Conservation (phyloP, 2,797 vertebrate species). For the Arvicola amphibius region DNA sequence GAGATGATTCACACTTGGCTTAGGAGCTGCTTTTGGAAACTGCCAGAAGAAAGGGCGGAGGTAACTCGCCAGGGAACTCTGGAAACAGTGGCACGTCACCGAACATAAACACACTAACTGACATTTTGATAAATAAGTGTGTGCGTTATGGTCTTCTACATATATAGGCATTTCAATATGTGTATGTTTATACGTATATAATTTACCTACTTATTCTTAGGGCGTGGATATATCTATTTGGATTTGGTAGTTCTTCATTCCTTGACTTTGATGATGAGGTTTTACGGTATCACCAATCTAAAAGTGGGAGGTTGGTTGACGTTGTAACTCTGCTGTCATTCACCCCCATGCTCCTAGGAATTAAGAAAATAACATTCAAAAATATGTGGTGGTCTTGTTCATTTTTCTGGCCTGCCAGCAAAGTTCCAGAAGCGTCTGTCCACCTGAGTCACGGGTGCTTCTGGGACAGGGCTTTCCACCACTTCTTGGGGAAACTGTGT, state of each 20-base stretch:
- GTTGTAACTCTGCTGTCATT: not conserved
- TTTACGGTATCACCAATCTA: not conserved
- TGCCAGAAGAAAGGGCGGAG: constrained; percentile 63
- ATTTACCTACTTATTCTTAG: not conserved
- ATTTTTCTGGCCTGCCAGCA: not conserved
- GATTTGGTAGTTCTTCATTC: not conserved
- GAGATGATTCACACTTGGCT: constrained; percentile 74
- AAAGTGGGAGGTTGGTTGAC: not conserved
- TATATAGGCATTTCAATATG: not conserved
- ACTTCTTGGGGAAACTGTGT: not conserved
- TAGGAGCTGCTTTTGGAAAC: constrained; percentile 61
- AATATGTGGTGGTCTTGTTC: not conserved
- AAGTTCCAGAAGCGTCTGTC: not conserved
- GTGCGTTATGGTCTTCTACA: not conserved
- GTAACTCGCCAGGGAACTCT: constrained; percentile 52
- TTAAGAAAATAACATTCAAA: not conserved
- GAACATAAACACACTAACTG: not conserved
- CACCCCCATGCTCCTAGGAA: not conserved
- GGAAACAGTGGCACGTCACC: not conserved
- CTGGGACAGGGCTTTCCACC: not conserved
- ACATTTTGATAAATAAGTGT: not conserved
- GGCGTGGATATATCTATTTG: not conserved
- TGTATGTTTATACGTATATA: accelerated
- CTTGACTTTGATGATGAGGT: not conserved
- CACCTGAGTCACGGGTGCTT: not conserved